Evolutionary conservation across 2,888 invertebrate species (phyloP).

Genomic region (Metallyticus violacea): DNA sequence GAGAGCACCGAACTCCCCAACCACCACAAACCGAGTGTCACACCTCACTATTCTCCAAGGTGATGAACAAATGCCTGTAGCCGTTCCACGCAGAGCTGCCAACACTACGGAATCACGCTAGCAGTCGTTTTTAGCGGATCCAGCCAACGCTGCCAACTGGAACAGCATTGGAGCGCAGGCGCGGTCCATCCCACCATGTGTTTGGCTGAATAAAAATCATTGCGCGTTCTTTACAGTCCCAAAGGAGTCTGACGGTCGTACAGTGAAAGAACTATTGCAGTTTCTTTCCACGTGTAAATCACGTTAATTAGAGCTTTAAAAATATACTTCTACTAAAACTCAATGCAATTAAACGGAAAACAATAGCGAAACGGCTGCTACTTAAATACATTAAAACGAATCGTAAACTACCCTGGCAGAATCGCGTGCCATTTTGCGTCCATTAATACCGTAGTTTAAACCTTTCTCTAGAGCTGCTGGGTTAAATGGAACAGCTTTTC

Average conservation of each 20-base stretch:
- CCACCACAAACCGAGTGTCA: slow-evolving; percentile 31
- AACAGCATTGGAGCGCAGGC: background rate
- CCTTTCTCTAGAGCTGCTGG: no score
- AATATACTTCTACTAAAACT: background rate
- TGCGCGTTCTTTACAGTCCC: background rate
- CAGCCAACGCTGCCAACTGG: background rate
- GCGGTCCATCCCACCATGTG: background rate
- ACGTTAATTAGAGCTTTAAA: background rate
- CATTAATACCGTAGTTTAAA: no score
- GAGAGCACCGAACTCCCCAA: slow-evolving; percentile 24
- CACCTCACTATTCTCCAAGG: slow-evolving; percentile 27
- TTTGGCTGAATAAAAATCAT: background rate
- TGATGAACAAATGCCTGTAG: slow-evolving; percentile 29
- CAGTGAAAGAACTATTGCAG: background rate
- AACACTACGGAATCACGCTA: background rate
- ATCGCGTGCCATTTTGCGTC: no score
- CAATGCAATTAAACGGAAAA: background rate
- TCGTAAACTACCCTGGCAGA: no score
- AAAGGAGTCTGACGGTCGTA: background rate
- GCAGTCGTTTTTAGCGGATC: background rate
- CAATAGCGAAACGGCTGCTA: no score
- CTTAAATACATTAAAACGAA: no score
- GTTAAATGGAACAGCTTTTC: no score
- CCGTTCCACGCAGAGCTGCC: slow-evolving; percentile 9
- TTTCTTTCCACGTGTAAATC: background rate